phyloP scores from a whole-genome alignment of 1,140 invertebrate genomes.

The Popillia japonica region DNA sequence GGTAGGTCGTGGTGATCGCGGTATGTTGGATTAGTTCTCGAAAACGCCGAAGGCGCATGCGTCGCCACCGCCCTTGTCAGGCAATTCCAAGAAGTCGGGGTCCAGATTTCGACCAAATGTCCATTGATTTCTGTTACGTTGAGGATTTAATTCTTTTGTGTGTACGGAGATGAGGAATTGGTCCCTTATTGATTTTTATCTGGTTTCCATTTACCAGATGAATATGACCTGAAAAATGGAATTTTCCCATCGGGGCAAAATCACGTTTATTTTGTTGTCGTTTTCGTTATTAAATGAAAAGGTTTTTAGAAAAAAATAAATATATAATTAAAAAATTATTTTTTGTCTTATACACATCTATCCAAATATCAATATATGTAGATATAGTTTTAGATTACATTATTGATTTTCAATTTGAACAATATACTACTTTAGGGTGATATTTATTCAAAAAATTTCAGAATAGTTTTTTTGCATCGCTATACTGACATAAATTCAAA shows the following conservation, averaged over 20 bases:
- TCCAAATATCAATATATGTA: no score
- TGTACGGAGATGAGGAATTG: constrained; percentile 23
- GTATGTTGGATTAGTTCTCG: constrained; percentile 7
- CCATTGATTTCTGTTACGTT: constrained; percentile 41
- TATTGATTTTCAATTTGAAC: no score
- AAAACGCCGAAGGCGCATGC: constrained; percentile 35
- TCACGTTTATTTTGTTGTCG: background rate
- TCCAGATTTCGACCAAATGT: constrained; percentile 41
- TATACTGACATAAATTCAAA: no score
- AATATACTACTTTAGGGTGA: no score
- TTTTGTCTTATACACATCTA: no score
- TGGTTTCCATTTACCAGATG: background rate
- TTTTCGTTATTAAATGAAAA: no score
- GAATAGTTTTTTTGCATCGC: no score
- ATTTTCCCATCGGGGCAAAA: background rate
- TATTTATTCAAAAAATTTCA: no score
- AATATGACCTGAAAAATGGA: background rate
- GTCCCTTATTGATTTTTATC: constrained; percentile 37
- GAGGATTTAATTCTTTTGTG: constrained; percentile 12
- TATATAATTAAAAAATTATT: no score
- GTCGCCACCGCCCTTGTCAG: constrained; percentile 40
- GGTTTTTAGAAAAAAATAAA: no score
- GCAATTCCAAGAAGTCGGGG: constrained; percentile 37
- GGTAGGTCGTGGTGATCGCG: constrained; percentile 22
- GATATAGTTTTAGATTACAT: no score